Base-by-base conservation (phyloP, 2,797 vertebrate genomes). In the Jordanella pulchra region DNA sequence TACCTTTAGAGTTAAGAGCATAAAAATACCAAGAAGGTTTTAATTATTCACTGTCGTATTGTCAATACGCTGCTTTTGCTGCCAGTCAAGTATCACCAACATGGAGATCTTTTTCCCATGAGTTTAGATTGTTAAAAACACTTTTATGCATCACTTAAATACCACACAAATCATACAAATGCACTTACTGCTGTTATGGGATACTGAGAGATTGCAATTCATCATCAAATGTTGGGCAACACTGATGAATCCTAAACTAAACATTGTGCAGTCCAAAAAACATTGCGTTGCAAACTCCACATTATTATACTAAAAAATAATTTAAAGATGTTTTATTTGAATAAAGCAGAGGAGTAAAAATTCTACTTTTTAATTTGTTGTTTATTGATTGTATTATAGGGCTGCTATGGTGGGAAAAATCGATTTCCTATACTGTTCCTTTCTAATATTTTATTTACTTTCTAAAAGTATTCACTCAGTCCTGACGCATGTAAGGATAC, bases 91-190 rank as follows among this genome's bases (percentile, higher is more conserved):
- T 67, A 53, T 69, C 1, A 66, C 77, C 63, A 63, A 58, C 10
- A n/a, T 10, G 1, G 72, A 81, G 80, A 75, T 55, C 45, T 56
- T 82, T 86, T 83, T 84, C 80, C 72, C 75, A 66, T 28, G 69
- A 84, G 78, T 79, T 65, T 51, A 10, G 76, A 65, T 65, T 18
- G 65, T 83, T 82, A 30, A 75, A n/a, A 81, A 72, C 65, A 55
- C 70, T 83, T 81, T 75, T 60, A 68, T 68, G 73, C 76, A 61
- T 80, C 75, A 48, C 76, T 85, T 51, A 69, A 35, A 48, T 4
- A 60, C 67, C 66, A 39, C 78, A 77, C 80, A 81, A 84, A 89
- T 82, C 82, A 88, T 80, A 77, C 85, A 84, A 71, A 84, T 72
- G 82, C 76, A 71, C 77, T 72, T 39, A 65, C 15, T 0, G 39